Evolutionary conservation across 2,888 invertebrate species (phyloP), one percentile per base, ranked within the genome.

Genomic region (Drosophila anomalata): DNA sequence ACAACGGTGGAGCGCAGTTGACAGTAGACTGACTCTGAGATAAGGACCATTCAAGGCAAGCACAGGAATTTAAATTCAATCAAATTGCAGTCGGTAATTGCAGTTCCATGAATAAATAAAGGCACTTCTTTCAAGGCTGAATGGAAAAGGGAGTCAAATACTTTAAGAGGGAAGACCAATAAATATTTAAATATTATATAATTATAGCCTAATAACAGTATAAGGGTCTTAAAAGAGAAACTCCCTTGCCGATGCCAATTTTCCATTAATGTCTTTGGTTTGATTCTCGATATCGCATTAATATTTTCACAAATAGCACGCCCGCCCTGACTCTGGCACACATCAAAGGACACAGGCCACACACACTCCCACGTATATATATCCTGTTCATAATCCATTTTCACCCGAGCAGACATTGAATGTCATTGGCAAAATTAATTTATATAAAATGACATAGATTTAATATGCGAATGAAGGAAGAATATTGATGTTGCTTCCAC

Each of bases 351-450:
- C 60, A 41, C 17, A 17, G 17, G 17, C 1, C 17, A 17, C 17
- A 14, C 2, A 20, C 31, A 26, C 9, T 17, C 8, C 26, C 36
- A 4, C 9, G 7, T 12, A 17, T 20, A 61, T 59, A 61, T 62
- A 63, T 52, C 31, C 63, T 41, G 65, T 65, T 52, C 46, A 65
- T 65, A 65, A 65, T 65, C 63, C 65, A 65, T 65, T 65, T 65
- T 69, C 50, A 44, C 44, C 53, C 60, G 50, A 58, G 47, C 52
- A 63, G 69, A 60, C 52, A 54, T 67, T 50, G 75, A 63, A 70
- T 71, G 70, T 66, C 65, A 63, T 72, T 50, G 78, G 56, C 48
- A 50, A 72, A 80, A 78, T 78, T 75, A 78, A 80, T 78, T 77
- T 77, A 67, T 67, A 70, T 77, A 71, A 70, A 66, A 68, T 78